Base-by-base conservation (phyloP, 1,140 invertebrate species). In the Heliconius nattereri region DNA sequence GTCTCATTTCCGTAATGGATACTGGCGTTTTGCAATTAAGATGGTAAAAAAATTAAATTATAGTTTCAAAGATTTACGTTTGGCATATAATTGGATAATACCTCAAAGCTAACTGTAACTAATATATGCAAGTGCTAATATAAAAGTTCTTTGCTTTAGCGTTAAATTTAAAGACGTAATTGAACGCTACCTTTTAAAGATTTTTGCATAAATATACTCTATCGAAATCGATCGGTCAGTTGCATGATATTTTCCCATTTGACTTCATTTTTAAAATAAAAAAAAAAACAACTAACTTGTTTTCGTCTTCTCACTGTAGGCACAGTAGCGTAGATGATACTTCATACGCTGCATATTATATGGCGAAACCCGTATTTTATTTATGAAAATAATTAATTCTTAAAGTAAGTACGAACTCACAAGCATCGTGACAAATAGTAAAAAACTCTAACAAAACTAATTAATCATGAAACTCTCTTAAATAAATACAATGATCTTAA, bases 401-500 rank as follows among this genome's bases (percentile, higher is more conserved):
- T 16, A 5, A 45, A 45, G 11, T 16, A 45, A 3, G 40, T 0
- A 45, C 13, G 40, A 45, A 45, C 13, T 13, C 40, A 45, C 40
- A 45, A 45, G 1, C 40, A 45, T 45, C 13, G 9, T 45, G 40
- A 45, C 3, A 45, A 45, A n/a, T n/a, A 20, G 52, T 54, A 54
- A 54, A 54, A n/a, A 54, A 57, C 20, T 0, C 9, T 23, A n/a
- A 57, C n/a, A 66, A 29, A 29, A 29, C 26, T 66, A 66, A 66
- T 66, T 66, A 66, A 66, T 29, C n/a, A 9, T 66, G 23, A 66
- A 29, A 66, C 29, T 20, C 49, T 54, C 54, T 70, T 20, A 8
- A 73, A 78, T 37, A 40, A 73, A 73, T 60, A 73, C 49, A 52
- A 73, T 40, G 74, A 54, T 70, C 80, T 74, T 85, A 79, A 83